Base-by-base conservation (phyloP, 2,797 vertebrate species). In the Chiloscyllium punctatum region DNA sequence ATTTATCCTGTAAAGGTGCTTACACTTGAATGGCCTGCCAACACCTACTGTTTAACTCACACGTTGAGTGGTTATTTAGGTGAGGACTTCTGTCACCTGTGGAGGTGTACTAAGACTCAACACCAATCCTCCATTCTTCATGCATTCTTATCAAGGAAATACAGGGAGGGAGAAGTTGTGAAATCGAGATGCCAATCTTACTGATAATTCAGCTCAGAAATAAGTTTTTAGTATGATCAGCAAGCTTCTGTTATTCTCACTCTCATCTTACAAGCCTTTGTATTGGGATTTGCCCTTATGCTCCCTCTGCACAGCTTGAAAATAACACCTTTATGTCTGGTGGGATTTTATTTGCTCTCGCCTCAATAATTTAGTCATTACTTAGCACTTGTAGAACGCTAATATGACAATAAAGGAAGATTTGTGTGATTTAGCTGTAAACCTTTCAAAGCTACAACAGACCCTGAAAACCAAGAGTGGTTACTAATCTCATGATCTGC, bases 341-440 rank as follows among this genome's bases (percentile, higher is more conserved):
- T 68, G 62, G 2, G 1, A 3, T 68, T 68, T 92, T 92, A 92
- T 68, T 92, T 68, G 62, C 6, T 68, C 62, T 92, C 21, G 18
- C 66, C n/a, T 92, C 62, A 92, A 23, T 18, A 68, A 21, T 4
- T n/a, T 66, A 90, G 87, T 90, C 16, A n/a, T 92, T 42, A 68
- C 90, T 92, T 92, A 51, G 7, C 90, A 66, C 57, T 91, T 91
- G 88, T 66, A 37, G 88, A 66, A n/a, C 57, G 42, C 21, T 92
- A 92, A 37, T 92, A 42, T 68, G 18, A 92, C 90, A 92, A 92
- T 21, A 92, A 68, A 68, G n/a, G n/a, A 68, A 68, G 90, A 92
- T 92, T 68, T 68, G 62, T 92, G n/a, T 69, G 21, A 92, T 37
- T 84, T 84, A 66, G 33, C 71, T 94, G 66, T 53, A 74, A 53